phyloP scores from a whole-genome alignment of 2,797 vertebrate genomes.

The Microctenopoma steveboyesi region DNA sequence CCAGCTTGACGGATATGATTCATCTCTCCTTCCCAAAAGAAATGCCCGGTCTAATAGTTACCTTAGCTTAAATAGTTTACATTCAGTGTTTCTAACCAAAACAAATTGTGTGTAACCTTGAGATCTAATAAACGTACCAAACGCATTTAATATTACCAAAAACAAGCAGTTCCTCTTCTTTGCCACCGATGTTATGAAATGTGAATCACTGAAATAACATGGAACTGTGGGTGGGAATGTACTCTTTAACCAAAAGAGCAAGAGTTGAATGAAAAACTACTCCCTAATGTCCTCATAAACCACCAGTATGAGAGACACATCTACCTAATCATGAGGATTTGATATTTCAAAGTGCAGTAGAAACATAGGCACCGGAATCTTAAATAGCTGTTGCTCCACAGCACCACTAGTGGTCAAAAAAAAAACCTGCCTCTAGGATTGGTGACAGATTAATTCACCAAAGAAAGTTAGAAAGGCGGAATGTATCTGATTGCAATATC shows the following conservation, averaged over 20 bases:
- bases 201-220: no score
- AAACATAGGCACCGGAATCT: no score
- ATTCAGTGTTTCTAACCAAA: not conserved
- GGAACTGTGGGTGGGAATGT: no score
- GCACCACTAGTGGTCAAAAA: not conserved
- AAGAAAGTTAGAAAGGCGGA: not conserved
- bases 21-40: not conserved
- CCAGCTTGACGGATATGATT: constrained; percentile 8
- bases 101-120: not conserved
- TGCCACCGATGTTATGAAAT: no score
- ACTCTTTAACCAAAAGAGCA: no score
- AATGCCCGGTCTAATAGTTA: constrained; percentile 15
- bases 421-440: not conserved
- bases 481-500: not conserved
- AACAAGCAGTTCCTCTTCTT: no score
- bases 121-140: no score
- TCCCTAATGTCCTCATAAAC: not conserved
- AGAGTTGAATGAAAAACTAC: not conserved
- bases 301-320: not conserved
- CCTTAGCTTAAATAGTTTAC: not conserved
- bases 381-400: not conserved
- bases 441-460: not conserved
- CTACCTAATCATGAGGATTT: not conserved
- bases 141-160: no score
- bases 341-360: not conserved